Percentiles rank a stretch among this genome's conserved stretches.
These are phyloP conservation scores for Drosophila ustulata DNA, from an alignment of 2,888 invertebrate genomes.

Conservation along the genomic window DNA sequence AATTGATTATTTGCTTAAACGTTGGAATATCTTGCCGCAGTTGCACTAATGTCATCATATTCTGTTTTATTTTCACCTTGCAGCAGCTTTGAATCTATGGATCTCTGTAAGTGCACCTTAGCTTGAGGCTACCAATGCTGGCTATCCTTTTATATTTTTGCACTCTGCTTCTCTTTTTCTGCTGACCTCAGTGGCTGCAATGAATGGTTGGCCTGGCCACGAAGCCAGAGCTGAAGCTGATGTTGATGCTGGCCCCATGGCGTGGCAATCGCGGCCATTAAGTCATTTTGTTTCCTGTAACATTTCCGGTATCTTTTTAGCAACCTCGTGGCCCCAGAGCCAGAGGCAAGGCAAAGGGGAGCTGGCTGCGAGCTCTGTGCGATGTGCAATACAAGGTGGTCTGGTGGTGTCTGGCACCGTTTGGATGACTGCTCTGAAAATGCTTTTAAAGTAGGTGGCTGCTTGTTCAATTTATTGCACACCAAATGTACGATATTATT, in stretches of 20 bases:
- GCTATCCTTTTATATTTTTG: constrained; percentile 31
- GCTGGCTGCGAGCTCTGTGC: neutral
- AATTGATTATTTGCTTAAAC: neutral
- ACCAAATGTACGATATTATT: constrained; percentile 62
- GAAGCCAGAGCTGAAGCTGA: constrained; percentile 25
- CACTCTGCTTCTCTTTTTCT: constrained; percentile 31
- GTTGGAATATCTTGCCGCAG: neutral
- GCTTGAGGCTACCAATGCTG: constrained; percentile 24
- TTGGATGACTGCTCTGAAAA: constrained; percentile 43
- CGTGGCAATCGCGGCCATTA: constrained; percentile 76
- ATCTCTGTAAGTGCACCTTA: constrained; percentile 46
- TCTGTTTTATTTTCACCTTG: constrained; percentile 2
- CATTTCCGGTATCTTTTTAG: constrained; percentile 80
- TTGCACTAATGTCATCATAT: constrained; percentile 5
- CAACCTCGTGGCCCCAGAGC: constrained; percentile 44
- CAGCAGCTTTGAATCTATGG: constrained; percentile 25
- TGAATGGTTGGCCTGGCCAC: constrained; percentile 51
- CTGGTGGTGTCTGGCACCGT: constrained; percentile 14
- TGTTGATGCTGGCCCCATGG: constrained; percentile 46
- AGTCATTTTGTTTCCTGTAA: constrained; percentile 78
- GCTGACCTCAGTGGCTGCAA: constrained; percentile 67
- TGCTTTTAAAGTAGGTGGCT: constrained; percentile 75
- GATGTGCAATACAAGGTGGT: constrained; percentile 2
- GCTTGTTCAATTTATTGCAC: constrained; percentile 72
- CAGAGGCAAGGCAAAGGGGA: neutral